Evolutionary conservation across 2,797 vertebrate genomes (phyloP).

Genomic region (Alfaro cultratus): DNA sequence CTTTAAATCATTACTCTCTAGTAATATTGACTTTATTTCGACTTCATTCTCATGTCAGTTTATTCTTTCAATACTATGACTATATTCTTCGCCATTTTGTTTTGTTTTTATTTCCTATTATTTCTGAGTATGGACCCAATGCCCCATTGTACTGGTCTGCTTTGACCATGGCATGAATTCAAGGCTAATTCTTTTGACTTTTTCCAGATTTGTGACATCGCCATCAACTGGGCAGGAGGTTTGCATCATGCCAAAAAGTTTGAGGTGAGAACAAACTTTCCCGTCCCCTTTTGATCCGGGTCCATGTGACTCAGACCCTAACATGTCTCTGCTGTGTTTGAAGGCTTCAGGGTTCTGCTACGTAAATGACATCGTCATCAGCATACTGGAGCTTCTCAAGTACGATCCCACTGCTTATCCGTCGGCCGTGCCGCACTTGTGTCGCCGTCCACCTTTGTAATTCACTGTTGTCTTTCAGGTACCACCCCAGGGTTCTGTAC

Average conservation of each 20-base stretch:
- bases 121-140: too few relatives aligned
- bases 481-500: constrained; percentile 97
- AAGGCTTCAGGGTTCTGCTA: constrained; percentile 98
- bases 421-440: not conserved
- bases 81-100: too few relatives aligned
- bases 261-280: constrained; percentile 83
- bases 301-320: not conserved
- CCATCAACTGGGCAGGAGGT: constrained; percentile 98
- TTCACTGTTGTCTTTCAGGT: constrained; percentile 72
- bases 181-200: constrained; percentile 7
- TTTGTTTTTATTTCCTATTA: too few relatives aligned
- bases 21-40: too few relatives aligned
- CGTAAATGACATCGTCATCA: constrained; percentile 98
- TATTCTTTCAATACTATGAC: too few relatives aligned
- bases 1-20: too few relatives aligned
- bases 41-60: too few relatives aligned
- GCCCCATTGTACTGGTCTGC: not conserved
- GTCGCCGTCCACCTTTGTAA: not conserved
- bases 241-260: constrained; percentile 98
- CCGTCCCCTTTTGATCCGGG: not conserved
- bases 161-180: not conserved
- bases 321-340: constrained; percentile 22
- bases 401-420: constrained; percentile 71
- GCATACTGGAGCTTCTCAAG: constrained; percentile 97
- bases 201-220: constrained; percentile 94